Evolutionary conservation across 2,113 vertebrate genomes (phyloP), one percentile per base, ranked within the genome.

Genomic region (Scophthalmus maximus): DNA sequence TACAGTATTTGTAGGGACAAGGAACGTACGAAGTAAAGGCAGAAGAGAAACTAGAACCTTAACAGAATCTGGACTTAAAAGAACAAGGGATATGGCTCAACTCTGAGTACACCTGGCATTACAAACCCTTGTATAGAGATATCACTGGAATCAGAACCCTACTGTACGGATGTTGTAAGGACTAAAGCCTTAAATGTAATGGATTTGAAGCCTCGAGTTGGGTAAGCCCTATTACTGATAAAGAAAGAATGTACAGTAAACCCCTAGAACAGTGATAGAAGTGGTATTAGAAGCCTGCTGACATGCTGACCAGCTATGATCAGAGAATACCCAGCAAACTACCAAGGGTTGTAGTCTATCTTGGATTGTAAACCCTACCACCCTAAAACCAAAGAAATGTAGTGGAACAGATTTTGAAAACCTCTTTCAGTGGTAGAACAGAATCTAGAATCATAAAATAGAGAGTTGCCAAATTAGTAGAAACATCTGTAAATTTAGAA

Each of bases 21-120:
- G n/a, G n/a, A n/a, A n/a, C n/a, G n/a, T n/a, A n/a, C n/a, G n/a
- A n/a, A n/a, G 36, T 34, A 62, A 65, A 26, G 30, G 12, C 32
- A 57, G 55, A 32, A 55, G n/a, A 34, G 26, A 73, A 57, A n/a
- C n/a, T n/a, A 62, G 36, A 73, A 40, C 23, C 42, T 55, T 12
- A 23, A 38, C 25, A 42, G 18, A 32, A 67, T 49, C 42, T 27
- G 25, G 15, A 30, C 5, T 11, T 38, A 20, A n/a, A n/a, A n/a
- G n/a, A n/a, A n/a, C n/a, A n/a, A n/a, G n/a, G n/a, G n/a, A n/a
- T n/a, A n/a, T n/a, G n/a, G n/a, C 47, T 20, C 30, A 2, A 46
- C 17, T 30, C 22, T 17, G 14, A 32, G 8, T 20, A 67, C 62
- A 47, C 23, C 40, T 22, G 56, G 36, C 17, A 49, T 34, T 25